Base-by-base conservation (phyloP, 2,888 invertebrate genomes). In the Amphipyra berbera region DNA sequence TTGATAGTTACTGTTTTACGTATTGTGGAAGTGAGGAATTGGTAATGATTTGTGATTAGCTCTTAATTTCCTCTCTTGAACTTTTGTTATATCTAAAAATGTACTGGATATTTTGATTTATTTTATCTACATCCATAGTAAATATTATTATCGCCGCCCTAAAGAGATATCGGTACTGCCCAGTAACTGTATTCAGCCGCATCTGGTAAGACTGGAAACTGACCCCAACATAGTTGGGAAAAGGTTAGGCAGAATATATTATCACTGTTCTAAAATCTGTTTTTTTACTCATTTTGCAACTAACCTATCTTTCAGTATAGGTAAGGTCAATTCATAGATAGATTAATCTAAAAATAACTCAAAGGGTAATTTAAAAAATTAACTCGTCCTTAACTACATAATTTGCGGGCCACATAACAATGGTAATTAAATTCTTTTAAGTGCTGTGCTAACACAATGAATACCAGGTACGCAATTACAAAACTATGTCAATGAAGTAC, bases 401-500 rank as follows among this genome's bases (percentile, higher is more conserved):
- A 21, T 2, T 3, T 41, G 5, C 8, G 8, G 6, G 0, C 1
- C 0, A 41, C 0, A 8, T 8, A 14, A 72, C 47, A 58, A 72
- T 58, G 13, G 47, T 9, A 6, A 27, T 38, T 56, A 30, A 41
- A 56, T 40, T 15, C 15, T 42, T 37, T 21, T 38, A 45, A 37
- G 27, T 13, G 38, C 13, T 14, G 21, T 54, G 12, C 4, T 12
- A 15, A 53, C 21, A 12, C 37, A 54, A 38, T 37, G 41, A 61
- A 59, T 64, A 52, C 56, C 46, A 21, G 30, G 10, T 37, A 49
- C n/a, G 46, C 57, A 61, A 72, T 68, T 53, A 52, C 15, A n/a
- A 41, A 74, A 58, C 44, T 50, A 63, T 57, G 63, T 68, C 71
- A 66, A 55, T 66, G 65, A 65, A 41, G 61, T 57, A 37, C 59